Evolutionary conservation across 2,888 invertebrate genomes (phyloP), one percentile per base, ranked within the genome.

Genomic region (Clistopyga incitator): DNA sequence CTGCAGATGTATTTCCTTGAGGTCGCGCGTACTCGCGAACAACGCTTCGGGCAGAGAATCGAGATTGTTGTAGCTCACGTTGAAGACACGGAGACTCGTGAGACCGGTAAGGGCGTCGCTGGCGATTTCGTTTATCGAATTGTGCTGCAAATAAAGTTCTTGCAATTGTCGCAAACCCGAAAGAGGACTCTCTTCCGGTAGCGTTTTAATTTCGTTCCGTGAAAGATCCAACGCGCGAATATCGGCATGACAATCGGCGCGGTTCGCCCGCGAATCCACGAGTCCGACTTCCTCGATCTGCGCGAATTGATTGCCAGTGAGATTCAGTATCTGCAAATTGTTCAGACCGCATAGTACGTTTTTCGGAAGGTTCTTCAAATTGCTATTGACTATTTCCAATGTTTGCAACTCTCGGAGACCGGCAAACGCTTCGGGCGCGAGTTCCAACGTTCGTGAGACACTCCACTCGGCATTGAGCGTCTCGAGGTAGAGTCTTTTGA

Each of bases 51-150:
- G 98, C 90, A 98, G 93, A 20, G 96, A 95, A 88, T 96, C 96
- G 88, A 99, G 94, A 86, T 95, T 95, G 93, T 99, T 99, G 92
- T 97, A 96, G 88, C 98, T 97, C 91, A 98, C 94, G 94, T 98
- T 98, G 72, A 99, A 93, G 52, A 97, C 95, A 88, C 97, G 95
- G 92, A 98, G 94, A 65, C 96, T 96, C 52, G 96, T 95, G 71
- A 98, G 94, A 59, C 97, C 97, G 83, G 96, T 95, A 87, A 98
- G 95, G 20, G 97, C 96, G 91, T 97, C 96, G 88, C 96, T 95
- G 83, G 96, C 96, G 90, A 98, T 95, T 89, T 97, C 96, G 77
- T 95, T 95, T 86, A 98, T 96, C 91, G 97, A 96, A 92, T 98
- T 98, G 92, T 97, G 95, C 93, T 97, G 96, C 88, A 98, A 93